A percentile compares a stretch with the other conserved stretches of the same genome.
phyloP scores from a whole-genome alignment of 23 tunicate genomes.

The Trididemnum clinides region DNA sequence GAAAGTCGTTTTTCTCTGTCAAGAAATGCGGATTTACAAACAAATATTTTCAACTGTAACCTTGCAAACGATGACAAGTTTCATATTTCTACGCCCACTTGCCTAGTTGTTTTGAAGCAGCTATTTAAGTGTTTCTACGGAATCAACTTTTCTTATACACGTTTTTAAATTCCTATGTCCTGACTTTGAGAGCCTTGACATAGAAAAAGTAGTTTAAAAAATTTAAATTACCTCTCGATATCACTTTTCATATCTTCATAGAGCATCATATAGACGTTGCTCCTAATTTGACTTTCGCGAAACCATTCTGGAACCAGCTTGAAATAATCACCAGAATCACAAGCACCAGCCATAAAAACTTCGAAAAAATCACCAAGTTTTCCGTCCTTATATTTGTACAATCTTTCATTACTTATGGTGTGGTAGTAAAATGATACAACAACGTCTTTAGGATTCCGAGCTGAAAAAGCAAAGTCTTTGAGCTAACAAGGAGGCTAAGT shows the following conservation, averaged over 20 bases:
- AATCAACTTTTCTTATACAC: too few relatives aligned
- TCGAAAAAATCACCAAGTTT: slow-evolving; percentile 67
- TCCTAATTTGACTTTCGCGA: slow-evolving; percentile 16
- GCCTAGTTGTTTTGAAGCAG: too few relatives aligned
- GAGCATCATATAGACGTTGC: slow-evolving; percentile 45
- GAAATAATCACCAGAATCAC: slow-evolving; percentile 68
- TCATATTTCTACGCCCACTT: too few relatives aligned
- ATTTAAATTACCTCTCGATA: slow-evolving; percentile 3
- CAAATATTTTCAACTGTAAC: too few relatives aligned
- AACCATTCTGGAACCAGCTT: slow-evolving; percentile 57
- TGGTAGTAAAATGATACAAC: slow-evolving; percentile 59
- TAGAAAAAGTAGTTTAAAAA: too few relatives aligned
- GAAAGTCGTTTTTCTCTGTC: too few relatives aligned
- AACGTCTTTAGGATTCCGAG: slow-evolving; percentile 67
- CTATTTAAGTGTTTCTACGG: too few relatives aligned
- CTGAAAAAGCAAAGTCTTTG: slow-evolving; percentile 9
- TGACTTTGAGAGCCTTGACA: too few relatives aligned
- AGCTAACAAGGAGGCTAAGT: too few relatives aligned
- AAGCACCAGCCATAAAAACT: slow-evolving; percentile 39
- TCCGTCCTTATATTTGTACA: slow-evolving; percentile 45
- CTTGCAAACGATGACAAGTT: too few relatives aligned
- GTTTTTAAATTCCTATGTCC: too few relatives aligned
- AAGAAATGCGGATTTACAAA: too few relatives aligned
- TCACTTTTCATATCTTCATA: slow-evolving; percentile 71
- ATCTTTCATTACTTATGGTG: slow-evolving; percentile 52